phyloP scores from a whole-genome alignment of 1,140 invertebrate genomes.

The Tetragonula clypearis region DNA sequence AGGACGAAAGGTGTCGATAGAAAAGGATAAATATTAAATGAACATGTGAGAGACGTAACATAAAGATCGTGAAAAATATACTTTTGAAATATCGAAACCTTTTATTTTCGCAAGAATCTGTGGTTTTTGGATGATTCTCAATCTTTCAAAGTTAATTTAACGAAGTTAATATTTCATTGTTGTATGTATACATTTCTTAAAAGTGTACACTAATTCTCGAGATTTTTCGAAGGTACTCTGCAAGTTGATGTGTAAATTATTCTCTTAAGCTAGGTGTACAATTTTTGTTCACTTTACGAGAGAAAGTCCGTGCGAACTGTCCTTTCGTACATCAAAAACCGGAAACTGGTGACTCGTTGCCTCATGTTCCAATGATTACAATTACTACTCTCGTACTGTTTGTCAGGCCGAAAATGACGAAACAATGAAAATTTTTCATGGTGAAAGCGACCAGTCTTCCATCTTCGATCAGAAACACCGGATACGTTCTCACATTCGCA shows the following conservation, averaged over 20 bases:
- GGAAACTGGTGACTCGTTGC: neutral
- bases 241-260: no score
- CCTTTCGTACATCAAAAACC: neutral
- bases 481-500: conserved; percentile 16
- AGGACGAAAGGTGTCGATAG: neutral
- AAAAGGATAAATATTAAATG: neutral
- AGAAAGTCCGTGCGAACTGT: neutral
- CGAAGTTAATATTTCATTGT: neutral
- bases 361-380: conserved; percentile 9
- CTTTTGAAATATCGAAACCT: neutral
- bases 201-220: neutral
- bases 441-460: conserved; percentile 38
- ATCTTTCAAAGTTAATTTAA: neutral
- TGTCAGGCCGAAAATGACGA: neutral
- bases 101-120: neutral
- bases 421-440: conserved; percentile 45
- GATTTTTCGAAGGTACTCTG: neutral
- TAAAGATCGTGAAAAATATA: no score
- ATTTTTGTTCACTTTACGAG: neutral
- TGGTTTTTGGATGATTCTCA: neutral
- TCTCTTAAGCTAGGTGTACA: neutral
- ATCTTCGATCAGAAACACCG: neutral
- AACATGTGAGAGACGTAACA: no score
- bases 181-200: neutral
- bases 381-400: neutral